Percentiles rank a stretch among this genome's conserved stretches.
Conservation (phyloP, 2,888 invertebrate genomes). For the Drosophila acutilabella region DNA sequence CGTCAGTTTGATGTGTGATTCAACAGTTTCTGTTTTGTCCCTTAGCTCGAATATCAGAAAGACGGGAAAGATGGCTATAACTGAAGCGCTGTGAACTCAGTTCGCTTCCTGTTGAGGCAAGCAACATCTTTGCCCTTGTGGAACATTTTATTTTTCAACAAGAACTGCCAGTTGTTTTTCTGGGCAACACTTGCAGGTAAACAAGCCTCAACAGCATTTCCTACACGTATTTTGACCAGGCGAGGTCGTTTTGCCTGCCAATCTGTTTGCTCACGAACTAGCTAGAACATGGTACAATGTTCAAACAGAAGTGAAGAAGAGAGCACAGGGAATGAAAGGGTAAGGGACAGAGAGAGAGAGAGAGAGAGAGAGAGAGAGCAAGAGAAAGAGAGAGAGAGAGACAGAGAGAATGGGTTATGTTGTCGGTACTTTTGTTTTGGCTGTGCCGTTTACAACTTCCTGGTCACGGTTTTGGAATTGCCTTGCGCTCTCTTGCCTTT, state of each 20-base stretch:
- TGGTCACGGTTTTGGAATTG: slow-evolving; percentile 73
- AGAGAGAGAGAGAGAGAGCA: background rate
- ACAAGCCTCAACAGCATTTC: slow-evolving; percentile 59
- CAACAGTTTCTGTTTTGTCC: slow-evolving; percentile 15
- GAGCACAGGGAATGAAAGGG: background rate
- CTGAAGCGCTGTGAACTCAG: slow-evolving; percentile 23
- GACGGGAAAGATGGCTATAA: slow-evolving; percentile 42
- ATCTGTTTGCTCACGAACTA: slow-evolving; percentile 75
- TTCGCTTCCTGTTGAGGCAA: slow-evolving; percentile 37
- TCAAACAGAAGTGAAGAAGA: too few species aligned
- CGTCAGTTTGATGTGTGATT: background rate
- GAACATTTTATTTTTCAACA: slow-evolving; percentile 48
- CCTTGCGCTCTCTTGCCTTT: slow-evolving; percentile 31
- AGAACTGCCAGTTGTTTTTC: slow-evolving; percentile 40
- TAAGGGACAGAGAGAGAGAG: background rate
- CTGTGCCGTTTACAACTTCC: slow-evolving; percentile 78
- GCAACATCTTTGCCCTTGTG: slow-evolving; percentile 41
- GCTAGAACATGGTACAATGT: slow-evolving; percentile 16
- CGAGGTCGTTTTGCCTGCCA: slow-evolving; percentile 73
- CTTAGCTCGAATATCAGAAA: slow-evolving; percentile 14
- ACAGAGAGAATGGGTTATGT: slow-evolving; percentile 10
- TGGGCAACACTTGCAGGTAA: slow-evolving; percentile 55
- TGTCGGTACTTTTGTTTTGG: slow-evolving; percentile 64
- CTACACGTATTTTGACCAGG: slow-evolving; percentile 59
- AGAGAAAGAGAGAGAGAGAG: background rate